phyloP scores from a whole-genome alignment of 2,113 vertebrate species.

The Oceanites oceanicus region DNA sequence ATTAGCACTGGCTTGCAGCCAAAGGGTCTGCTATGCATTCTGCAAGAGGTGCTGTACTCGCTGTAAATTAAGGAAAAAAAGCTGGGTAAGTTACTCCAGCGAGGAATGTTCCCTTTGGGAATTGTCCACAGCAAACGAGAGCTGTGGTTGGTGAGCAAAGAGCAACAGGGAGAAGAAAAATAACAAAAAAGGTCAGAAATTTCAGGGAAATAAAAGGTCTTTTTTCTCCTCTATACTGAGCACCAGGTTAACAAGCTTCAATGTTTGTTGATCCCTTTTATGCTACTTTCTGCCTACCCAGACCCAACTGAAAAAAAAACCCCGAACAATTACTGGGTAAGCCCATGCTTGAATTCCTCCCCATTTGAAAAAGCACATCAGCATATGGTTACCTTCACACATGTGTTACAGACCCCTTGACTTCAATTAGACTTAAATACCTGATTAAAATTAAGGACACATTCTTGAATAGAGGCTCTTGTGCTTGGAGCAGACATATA shows the following conservation, averaged over 20 bases:
- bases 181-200: conserved; percentile 51
- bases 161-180: conserved; percentile 43
- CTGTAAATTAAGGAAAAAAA: conserved; percentile 42
- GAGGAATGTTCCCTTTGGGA: conserved; percentile 44
- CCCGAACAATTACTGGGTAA: neutral
- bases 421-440: conserved; percentile 47
- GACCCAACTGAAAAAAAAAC: neutral
- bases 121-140: conserved; percentile 30
- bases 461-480: conserved; percentile 28
- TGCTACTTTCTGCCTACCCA: neutral
- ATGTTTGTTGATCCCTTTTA: neutral
- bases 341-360: neutral
- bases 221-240: neutral
- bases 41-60: conserved; percentile 5
- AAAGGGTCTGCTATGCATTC: conserved; percentile 30
- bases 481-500: neutral
- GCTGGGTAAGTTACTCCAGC: neutral
- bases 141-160: conserved; percentile 25
- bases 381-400: conserved; percentile 15
- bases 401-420: conserved; percentile 6
- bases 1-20: conserved; percentile 32
- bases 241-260: conserved; percentile 8
- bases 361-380: neutral
- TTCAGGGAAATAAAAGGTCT: conserved; percentile 26
- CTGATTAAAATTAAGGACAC: conserved; percentile 32